phyloP scores from a whole-genome alignment of 2,888 invertebrate species.

The Aspidiotus rigidus region DNA sequence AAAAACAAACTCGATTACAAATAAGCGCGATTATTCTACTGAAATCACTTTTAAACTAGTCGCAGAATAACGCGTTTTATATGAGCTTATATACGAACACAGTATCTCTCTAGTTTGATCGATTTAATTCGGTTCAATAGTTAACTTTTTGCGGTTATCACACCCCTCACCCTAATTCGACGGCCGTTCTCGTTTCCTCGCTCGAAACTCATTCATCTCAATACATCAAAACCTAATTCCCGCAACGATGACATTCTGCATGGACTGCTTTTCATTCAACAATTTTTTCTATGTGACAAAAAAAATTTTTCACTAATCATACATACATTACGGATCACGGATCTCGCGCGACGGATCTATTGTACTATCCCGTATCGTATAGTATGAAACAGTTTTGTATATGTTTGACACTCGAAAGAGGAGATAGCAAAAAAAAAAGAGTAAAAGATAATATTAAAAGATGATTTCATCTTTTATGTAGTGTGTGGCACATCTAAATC shows the following conservation, averaged over 20 bases:
- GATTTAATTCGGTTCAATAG: constrained; percentile 31
- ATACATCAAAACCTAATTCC: constrained; percentile 32
- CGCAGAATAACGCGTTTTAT: constrained; percentile 20
- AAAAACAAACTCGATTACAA: constrained; percentile 1
- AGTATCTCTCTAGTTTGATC: constrained; percentile 26
- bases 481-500: too few relatives aligned
- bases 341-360: too few relatives aligned
- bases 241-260: constrained; percentile 27
- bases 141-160: constrained; percentile 32
- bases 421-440: too few relatives aligned
- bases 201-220: constrained; percentile 31
- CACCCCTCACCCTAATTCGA: constrained; percentile 27
- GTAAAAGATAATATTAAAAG: too few relatives aligned
- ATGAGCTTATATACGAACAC: too few relatives aligned
- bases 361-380: too few relatives aligned
- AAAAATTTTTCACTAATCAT: neutral
- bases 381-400: too few relatives aligned
- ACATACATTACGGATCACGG: too few relatives aligned
- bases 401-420: too few relatives aligned
- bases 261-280: constrained; percentile 24
- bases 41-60: constrained; percentile 20
- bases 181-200: constrained; percentile 20
- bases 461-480: too few relatives aligned
- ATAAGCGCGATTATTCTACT: constrained; percentile 29
- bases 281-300: neutral